Percentiles rank a stretch among this genome's conserved stretches.
phyloP scores from a whole-genome alignment of 2,888 invertebrate species.

The Dilophus febrilis region DNA sequence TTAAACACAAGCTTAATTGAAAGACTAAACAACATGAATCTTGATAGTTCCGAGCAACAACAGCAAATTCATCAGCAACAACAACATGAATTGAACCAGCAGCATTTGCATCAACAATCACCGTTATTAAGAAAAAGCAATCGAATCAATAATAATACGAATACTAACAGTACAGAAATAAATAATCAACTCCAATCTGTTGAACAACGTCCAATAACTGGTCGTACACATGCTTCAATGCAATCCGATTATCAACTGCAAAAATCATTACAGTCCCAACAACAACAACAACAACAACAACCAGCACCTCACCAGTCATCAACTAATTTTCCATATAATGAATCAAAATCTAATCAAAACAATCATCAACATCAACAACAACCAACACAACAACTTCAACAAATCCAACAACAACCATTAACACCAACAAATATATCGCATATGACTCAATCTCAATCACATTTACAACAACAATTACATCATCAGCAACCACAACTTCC shows the following conservation, averaged over 20 bases:
- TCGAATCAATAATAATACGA: no score
- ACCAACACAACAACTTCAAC: constrained; percentile 2
- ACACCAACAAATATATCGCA: constrained; percentile 18
- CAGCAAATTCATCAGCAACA: neutral
- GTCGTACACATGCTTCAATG: neutral
- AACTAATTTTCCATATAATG: no score
- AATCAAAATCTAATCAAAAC: no score
- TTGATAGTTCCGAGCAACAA: neutral
- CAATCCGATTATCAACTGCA: neutral
- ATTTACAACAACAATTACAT: constrained; percentile 19
- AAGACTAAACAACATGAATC: neutral
- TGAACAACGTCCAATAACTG: neutral
- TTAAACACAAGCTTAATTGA: neutral
- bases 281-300: neutral
- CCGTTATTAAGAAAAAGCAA: no score
- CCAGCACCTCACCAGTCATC: neutral
- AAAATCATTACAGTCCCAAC: neutral
- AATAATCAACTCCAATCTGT: no score
- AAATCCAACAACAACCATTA: constrained; percentile 1
- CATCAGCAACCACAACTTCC: constrained; percentile 24
- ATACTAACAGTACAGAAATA: no score
- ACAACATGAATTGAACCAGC: neutral
- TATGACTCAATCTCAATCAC: constrained; percentile 16
- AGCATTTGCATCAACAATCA: no score
- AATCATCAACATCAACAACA: neutral